phyloP scores from a whole-genome alignment of 1,140 invertebrate species.

The Luehdorfia chinensis region DNA sequence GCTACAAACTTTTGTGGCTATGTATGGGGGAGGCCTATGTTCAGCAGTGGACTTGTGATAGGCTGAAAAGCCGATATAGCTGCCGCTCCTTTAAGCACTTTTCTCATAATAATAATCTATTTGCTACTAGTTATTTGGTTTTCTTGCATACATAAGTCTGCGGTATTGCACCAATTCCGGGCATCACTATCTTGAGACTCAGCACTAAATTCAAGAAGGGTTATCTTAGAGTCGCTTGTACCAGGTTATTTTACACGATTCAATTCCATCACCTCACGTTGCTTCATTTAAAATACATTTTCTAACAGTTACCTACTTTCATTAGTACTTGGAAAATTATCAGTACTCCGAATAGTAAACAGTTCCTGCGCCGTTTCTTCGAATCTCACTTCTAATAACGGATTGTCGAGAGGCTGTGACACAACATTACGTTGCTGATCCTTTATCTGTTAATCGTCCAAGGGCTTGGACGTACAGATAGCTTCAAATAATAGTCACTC shows the following conservation, averaged over 20 bases:
- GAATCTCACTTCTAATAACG: too few species aligned
- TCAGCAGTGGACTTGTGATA: too few species aligned
- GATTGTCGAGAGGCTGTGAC: too few species aligned
- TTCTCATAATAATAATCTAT: slow-evolving; percentile 23
- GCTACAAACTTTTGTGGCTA: too few species aligned
- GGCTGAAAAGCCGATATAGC: too few species aligned
- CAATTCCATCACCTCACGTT: background rate
- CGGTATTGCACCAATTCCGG: slow-evolving; percentile 21
- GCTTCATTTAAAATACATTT: background rate
- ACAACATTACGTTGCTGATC: too few species aligned
- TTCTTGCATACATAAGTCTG: slow-evolving; percentile 23
- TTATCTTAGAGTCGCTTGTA: background rate
- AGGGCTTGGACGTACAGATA: too few species aligned
- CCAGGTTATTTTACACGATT: background rate
- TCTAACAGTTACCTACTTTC: background rate
- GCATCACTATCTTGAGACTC: slow-evolving; percentile 13
- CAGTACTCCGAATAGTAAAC: background rate
- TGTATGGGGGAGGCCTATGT: too few species aligned
- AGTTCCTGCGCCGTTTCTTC: too few species aligned
- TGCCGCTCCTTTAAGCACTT: slow-evolving; percentile 22
- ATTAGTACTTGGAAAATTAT: background rate
- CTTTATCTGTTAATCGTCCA: too few species aligned
- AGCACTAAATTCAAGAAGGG: slow-evolving; percentile 21
- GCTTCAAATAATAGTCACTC: too few species aligned
- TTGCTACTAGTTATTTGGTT: slow-evolving; percentile 6